phyloP scores from a whole-genome alignment of 1,140 invertebrate species.

The Ganaspis sp. region DNA sequence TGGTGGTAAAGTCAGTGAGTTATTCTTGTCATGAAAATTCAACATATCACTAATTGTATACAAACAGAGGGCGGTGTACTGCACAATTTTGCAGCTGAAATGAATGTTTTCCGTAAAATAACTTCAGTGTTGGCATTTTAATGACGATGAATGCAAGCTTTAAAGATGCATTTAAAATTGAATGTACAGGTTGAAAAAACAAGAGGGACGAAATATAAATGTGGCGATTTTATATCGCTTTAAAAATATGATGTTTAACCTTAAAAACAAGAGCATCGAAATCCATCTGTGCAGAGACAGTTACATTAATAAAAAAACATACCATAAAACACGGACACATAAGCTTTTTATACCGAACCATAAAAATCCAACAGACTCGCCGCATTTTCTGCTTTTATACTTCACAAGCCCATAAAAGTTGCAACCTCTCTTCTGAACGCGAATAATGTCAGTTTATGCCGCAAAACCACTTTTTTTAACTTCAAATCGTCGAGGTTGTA shows the following conservation, averaged over 20 bases:
- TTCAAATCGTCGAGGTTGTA: background rate
- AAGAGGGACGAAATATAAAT: background rate
- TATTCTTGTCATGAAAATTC: too few relatives aligned
- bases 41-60: too few relatives aligned
- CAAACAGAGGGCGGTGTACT: too few relatives aligned
- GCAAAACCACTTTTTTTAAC: constrained; percentile 5
- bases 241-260: constrained; percentile 2
- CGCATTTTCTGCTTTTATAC: constrained; percentile 16
- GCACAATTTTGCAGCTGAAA: too few relatives aligned
- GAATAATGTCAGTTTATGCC: constrained; percentile 17
- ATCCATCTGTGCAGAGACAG: constrained; percentile 9
- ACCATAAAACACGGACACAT: constrained; percentile 10
- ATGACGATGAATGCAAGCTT: too few relatives aligned
- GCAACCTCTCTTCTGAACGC: background rate
- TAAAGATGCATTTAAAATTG: too few relatives aligned
- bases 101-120: too few relatives aligned
- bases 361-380: constrained; percentile 21
- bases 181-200: background rate
- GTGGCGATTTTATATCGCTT: background rate
- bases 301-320: constrained; percentile 27
- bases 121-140: too few relatives aligned
- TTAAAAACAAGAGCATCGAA: background rate
- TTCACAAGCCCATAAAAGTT: constrained; percentile 8
- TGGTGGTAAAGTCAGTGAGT: too few relatives aligned
- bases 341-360: constrained; percentile 25